Percentiles rank a stretch among this genome's conserved stretches.
Conservation (phyloP, 1,140 invertebrate species). For the Ptiloglossa arizonensis region DNA sequence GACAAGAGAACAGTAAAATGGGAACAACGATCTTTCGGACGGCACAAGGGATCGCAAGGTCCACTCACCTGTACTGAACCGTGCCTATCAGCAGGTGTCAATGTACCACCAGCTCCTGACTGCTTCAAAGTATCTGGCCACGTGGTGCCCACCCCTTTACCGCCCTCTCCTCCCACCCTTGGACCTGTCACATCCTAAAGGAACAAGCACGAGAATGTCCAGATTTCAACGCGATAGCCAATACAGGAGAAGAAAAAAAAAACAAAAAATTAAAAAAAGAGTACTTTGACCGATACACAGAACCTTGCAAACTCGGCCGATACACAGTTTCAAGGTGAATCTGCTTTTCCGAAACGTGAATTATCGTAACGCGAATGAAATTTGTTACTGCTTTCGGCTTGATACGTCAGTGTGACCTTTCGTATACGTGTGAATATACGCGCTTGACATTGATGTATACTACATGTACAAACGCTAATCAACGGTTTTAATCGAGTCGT, state of each 20-base stretch:
- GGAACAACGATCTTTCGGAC: not conserved
- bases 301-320: not conserved
- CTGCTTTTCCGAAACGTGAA: not conserved
- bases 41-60: slow-evolving; percentile 60
- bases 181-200: slow-evolving; percentile 82
- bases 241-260: slow-evolving; percentile 14
- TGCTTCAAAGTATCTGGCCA: slow-evolving; percentile 83
- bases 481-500: no score
- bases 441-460: not conserved
- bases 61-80: slow-evolving; percentile 94
- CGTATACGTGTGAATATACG: not conserved
- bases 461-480: not conserved
- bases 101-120: slow-evolving; percentile 87
- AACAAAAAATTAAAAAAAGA: slow-evolving; percentile 7
- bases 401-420: not conserved
- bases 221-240: slow-evolving; percentile 71
- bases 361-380: not conserved
- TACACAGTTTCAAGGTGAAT: not conserved
- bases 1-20: slow-evolving; percentile 44
- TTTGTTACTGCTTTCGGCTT: not conserved
- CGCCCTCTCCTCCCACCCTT: slow-evolving; percentile 82
- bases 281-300: no score
- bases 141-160: slow-evolving; percentile 84
- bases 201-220: slow-evolving; percentile 78
- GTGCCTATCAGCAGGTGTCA: slow-evolving; percentile 96